phyloP scores from a whole-genome alignment of 2,888 invertebrate species.

The Megalurothrips usitatus region DNA sequence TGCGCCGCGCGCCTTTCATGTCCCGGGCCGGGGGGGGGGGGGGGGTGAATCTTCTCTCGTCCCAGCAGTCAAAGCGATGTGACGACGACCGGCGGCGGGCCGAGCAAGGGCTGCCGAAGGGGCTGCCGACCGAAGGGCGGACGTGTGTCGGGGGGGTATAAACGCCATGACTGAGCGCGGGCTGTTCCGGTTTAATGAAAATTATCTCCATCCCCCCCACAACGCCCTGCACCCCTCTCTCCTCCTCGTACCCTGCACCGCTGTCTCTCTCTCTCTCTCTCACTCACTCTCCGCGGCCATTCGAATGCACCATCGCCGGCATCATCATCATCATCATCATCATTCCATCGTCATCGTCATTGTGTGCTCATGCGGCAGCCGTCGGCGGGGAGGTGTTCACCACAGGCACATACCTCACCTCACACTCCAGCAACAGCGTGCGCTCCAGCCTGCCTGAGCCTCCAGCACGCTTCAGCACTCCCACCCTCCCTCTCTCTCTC shows the following conservation, averaged over 20 bases:
- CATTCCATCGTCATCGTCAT: too few species aligned
- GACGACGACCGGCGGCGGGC: not conserved
- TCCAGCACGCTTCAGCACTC: too few species aligned
- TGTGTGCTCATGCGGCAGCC: not conserved
- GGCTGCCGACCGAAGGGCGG: too few species aligned
- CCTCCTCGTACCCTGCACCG: not conserved
- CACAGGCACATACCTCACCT: too few species aligned
- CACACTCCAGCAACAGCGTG: not conserved
- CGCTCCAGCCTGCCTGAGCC: too few species aligned
- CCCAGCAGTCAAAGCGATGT: slow-evolving; percentile 15
- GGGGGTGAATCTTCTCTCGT: not conserved
- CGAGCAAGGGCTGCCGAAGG: not conserved
- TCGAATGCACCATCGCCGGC: not conserved
- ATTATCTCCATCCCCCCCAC: not conserved
- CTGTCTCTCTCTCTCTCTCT: not conserved
- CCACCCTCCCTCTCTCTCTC: not conserved
- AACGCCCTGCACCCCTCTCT: not conserved
- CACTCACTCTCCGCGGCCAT: not conserved
- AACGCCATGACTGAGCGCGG: not conserved
- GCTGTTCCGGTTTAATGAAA: slow-evolving; percentile 23
- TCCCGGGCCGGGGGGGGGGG: too few species aligned
- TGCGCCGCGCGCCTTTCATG: not conserved
- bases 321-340: too few species aligned
- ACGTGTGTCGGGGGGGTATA: not conserved
- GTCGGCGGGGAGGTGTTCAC: too few species aligned